A percentile compares a stretch with the other conserved stretches of the same genome.
Evolutionary conservation across 1,140 invertebrate genomes (phyloP).

Genomic region (Drosophila kikkawai): DNA sequence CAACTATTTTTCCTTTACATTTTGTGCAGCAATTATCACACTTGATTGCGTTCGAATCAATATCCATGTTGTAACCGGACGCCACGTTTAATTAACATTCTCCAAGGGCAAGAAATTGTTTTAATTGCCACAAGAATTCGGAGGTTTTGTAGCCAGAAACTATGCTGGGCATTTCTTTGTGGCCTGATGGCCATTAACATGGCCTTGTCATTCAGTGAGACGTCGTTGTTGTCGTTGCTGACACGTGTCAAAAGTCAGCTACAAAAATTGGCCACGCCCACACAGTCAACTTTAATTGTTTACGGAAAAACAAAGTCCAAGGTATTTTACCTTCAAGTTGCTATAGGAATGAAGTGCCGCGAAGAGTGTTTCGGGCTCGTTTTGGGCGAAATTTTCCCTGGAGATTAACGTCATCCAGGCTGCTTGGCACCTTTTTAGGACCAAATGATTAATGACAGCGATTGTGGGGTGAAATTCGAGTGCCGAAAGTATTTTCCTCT

Average conservation of each 20-base stretch:
- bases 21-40: slow-evolving; percentile 29
- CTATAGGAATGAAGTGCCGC: background rate
- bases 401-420: slow-evolving; percentile 72
- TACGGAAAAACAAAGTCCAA: slow-evolving; percentile 11
- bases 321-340: slow-evolving; percentile 4
- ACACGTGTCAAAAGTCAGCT: slow-evolving; percentile 74
- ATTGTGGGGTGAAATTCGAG: slow-evolving; percentile 36
- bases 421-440: slow-evolving; percentile 64
- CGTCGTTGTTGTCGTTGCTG: slow-evolving; percentile 39
- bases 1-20: background rate
- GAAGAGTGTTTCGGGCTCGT: background rate
- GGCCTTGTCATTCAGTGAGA: slow-evolving; percentile 52
- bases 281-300: slow-evolving; percentile 70
- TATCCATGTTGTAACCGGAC: background rate
- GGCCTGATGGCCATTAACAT: slow-evolving; percentile 47
- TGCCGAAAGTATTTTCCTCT: slow-evolving; percentile 15
- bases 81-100: slow-evolving; percentile 47
- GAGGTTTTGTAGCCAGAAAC: slow-evolving; percentile 36
- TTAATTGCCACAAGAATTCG: slow-evolving; percentile 37
- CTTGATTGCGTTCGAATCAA: slow-evolving; percentile 20
- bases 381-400: slow-evolving; percentile 17
- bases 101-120: slow-evolving; percentile 18
- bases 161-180: slow-evolving; percentile 29
- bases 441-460: slow-evolving; percentile 80
- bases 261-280: slow-evolving; percentile 59